These are phyloP conservation scores for Lypha dubia DNA, from an alignment of 2,888 invertebrate species.

Conservation along the genomic window DNA sequence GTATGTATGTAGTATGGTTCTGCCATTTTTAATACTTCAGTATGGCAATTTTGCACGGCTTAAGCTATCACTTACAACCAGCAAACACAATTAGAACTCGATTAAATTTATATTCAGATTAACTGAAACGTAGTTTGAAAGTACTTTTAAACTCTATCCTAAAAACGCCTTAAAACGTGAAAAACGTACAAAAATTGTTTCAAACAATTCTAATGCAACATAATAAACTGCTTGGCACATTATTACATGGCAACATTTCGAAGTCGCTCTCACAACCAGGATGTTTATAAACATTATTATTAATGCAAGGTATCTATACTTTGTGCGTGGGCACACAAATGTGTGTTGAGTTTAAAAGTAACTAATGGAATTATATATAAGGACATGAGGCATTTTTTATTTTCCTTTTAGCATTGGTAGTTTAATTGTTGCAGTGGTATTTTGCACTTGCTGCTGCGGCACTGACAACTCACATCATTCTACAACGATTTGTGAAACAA, in stretches of 20 bases:
- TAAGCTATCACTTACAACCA: too few species aligned
- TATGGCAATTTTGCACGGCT: too few species aligned
- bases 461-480: constrained; percentile 47
- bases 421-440: background rate
- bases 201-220: too few species aligned
- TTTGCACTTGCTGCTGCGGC: constrained; percentile 27
- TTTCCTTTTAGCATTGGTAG: background rate
- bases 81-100: too few species aligned
- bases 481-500: constrained; percentile 48
- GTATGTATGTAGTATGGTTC: too few species aligned
- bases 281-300: background rate
- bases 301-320: background rate
- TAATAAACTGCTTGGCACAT: too few species aligned
- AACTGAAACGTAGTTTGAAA: too few species aligned
- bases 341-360: constrained; percentile 31
- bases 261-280: background rate
- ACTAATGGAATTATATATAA: background rate
- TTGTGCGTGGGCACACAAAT: background rate
- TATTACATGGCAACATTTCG: background rate
- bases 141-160: too few species aligned
- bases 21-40: too few species aligned
- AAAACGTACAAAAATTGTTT: too few species aligned
- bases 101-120: too few species aligned
- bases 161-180: too few species aligned
- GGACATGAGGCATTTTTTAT: background rate